phyloP scores from a whole-genome alignment of 2,797 vertebrate species.

The Clamator glandarius region DNA sequence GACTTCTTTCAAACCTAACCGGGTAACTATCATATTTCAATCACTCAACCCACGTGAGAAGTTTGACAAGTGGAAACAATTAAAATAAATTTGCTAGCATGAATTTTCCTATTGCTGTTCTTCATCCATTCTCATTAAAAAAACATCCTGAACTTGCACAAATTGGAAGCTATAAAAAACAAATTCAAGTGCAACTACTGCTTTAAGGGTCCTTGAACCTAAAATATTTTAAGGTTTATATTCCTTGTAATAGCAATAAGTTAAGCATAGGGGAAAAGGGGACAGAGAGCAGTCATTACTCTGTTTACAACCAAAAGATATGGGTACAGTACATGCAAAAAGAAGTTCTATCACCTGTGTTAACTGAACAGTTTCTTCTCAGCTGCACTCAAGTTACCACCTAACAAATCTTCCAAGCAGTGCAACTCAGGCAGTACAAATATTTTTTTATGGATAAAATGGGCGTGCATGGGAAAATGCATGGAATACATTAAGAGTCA shows the following conservation, averaged over 20 bases:
- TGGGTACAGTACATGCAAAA: not conserved
- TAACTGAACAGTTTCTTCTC: not conserved
- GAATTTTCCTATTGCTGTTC: conserved; percentile 15
- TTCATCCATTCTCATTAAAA: not conserved
- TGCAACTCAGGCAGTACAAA: not conserved
- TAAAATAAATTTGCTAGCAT: not conserved
- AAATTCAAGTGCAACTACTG: not conserved
- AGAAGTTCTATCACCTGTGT: not conserved
- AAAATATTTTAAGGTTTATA: not conserved
- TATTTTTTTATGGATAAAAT: not conserved
- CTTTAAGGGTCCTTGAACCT: not conserved
- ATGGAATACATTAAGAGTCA: not conserved
- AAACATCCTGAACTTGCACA: not conserved
- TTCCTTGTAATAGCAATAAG: not conserved
- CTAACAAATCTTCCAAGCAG: not conserved
- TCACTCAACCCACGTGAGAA: not conserved
- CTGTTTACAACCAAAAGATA: not conserved
- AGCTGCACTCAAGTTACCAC: not conserved
- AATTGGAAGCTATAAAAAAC: not conserved
- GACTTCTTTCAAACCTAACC: not conserved
- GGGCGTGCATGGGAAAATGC: not conserved
- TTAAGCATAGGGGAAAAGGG: not conserved
- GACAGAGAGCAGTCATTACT: not conserved
- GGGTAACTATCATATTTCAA: not conserved
- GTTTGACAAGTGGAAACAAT: conserved; percentile 28